These are phyloP conservation scores for Brachionus sp. DNA, from an alignment of 1,140 invertebrate genomes.

Conservation along the genomic window DNA sequence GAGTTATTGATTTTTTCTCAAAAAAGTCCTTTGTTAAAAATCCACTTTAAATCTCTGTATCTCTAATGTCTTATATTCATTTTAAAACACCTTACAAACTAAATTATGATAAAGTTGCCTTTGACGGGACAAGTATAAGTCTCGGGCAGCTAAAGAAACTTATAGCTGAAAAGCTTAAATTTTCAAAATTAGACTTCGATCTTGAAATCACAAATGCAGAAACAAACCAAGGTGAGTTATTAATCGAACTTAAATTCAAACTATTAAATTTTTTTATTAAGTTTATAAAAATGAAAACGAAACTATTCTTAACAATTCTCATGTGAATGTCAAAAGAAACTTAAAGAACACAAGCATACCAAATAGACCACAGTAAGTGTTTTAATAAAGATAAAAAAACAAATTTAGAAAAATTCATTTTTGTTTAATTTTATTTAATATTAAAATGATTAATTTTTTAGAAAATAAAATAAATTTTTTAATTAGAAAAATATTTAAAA, in stretches of 20 bases:
- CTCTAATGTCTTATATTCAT: constrained; percentile 37
- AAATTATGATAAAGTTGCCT: constrained; percentile 40
- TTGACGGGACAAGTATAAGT: constrained; percentile 21
- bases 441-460: too few species aligned
- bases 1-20: background rate
- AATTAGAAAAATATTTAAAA: too few species aligned
- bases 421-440: background rate
- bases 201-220: constrained; percentile 39
- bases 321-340: constrained; percentile 7
- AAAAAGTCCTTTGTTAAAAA: background rate
- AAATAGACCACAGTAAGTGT: background rate
- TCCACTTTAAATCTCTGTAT: background rate
- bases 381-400: background rate
- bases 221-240: background rate
- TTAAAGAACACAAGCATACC: background rate
- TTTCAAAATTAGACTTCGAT: constrained; percentile 25
- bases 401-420: background rate
- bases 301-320: background rate
- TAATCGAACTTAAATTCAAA: background rate
- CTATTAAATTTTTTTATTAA: background rate
- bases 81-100: constrained; percentile 32
- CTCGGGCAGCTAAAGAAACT: constrained; percentile 23
- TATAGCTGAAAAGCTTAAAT: constrained; percentile 25
- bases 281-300: constrained; percentile 36
- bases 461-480: too few species aligned